Evolutionary conservation across 2,113 vertebrate species (phyloP).

Genomic region (Sphyrna mokarran): DNA sequence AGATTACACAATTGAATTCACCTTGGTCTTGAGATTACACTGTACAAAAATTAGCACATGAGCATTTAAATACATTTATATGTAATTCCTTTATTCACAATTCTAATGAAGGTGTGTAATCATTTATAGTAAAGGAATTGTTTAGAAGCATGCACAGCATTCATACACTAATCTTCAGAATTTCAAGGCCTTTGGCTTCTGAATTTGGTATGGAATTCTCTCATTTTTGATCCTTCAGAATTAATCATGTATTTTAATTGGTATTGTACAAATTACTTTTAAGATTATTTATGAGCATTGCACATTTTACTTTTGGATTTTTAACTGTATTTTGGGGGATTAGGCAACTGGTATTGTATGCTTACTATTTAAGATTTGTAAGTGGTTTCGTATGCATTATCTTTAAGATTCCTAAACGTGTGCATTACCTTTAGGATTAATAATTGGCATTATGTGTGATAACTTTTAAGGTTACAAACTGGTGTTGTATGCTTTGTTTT

Average conservation of each 20-base stretch:
- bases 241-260: background rate
- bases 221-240: background rate
- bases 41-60: background rate
- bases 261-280: background rate
- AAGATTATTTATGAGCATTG: background rate
- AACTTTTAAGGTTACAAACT: background rate
- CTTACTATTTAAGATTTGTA: background rate
- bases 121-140: constrained; percentile 16
- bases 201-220: background rate
- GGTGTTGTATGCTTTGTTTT: constrained; percentile 41
- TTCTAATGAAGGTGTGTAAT: background rate
- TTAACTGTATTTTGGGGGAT: background rate
- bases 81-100: constrained; percentile 24
- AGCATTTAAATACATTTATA: background rate
- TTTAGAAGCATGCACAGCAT: background rate
- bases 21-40: background rate
- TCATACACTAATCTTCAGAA: background rate
- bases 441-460: background rate
- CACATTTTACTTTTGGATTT: constrained; percentile 4
- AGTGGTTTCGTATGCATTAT: background rate
- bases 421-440: constrained; percentile 58
- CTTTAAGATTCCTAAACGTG: background rate
- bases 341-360: background rate
- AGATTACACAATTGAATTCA: background rate
- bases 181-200: constrained; percentile 29